Evolutionary conservation across 1,140 invertebrate genomes (phyloP).

Genomic region (Lepidurus packardi): DNA sequence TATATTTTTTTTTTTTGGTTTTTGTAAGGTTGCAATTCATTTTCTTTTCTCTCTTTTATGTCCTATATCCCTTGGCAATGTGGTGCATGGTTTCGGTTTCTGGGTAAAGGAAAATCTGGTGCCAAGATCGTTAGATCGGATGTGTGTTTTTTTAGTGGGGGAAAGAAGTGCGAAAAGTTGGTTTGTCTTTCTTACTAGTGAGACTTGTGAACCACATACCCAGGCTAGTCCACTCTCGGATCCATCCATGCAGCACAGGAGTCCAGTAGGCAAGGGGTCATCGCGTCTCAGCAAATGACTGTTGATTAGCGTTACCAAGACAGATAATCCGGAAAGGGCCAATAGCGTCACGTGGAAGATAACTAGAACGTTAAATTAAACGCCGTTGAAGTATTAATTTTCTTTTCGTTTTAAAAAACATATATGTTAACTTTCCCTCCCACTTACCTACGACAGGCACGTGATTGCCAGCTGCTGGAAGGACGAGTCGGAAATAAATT

Average conservation of each 20-base stretch:
- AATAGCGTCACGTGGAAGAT: slow-evolving; percentile 4
- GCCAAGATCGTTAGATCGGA: slow-evolving; percentile 9
- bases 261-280: background rate
- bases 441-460: slow-evolving; percentile 27
- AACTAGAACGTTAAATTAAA: background rate
- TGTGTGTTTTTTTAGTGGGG: background rate
- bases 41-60: background rate
- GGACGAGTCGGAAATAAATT: slow-evolving; percentile 22
- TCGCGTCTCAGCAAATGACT: slow-evolving; percentile 8
- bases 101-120: background rate
- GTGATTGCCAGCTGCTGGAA: slow-evolving; percentile 27
- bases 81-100: background rate
- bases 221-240: background rate
- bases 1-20: background rate
- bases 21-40: background rate
- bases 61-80: background rate
- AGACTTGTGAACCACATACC: background rate
- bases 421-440: background rate
- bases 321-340: background rate
- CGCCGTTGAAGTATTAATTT: background rate
- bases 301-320: slow-evolving; percentile 4
- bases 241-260: slow-evolving; percentile 3
- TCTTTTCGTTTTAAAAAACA: background rate
- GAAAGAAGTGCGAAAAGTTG: background rate
- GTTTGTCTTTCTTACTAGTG: background rate